Base-by-base conservation (phyloP, 2,113 vertebrate species). In the Oncorhynchus gorbuscha region DNA sequence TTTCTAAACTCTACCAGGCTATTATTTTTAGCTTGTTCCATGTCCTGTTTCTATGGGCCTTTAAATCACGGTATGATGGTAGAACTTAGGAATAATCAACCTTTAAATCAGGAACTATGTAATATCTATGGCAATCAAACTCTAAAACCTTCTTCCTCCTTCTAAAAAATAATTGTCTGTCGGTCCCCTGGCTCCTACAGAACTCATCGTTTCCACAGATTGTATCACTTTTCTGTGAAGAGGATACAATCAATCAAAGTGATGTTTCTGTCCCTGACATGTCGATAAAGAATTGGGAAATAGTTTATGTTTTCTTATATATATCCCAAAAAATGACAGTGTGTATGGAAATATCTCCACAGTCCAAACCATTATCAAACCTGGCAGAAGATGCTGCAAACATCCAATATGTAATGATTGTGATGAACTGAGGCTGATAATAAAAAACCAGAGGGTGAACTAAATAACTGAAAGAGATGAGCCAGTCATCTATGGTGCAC, bases 61-160 rank as follows among this genome's bases (percentile, higher is more conserved):
- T 72, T 76, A 73, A 20, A 48, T 67, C 64, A 69, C 48, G 14
- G 30, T 69, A 64, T 67, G 35, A 24, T 59, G 62, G 69, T 69
- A 65, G 55, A 64, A 69, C 55, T 59, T 32, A 49, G 61, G 74
- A 20, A 55, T 51, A 70, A 73, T 79, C 71, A 45, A 49, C 32
- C 26, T 55, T 59, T 59, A 51, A 59, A 80, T 24, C 24, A 24
- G 24, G 24, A 26, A 26, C 74, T 66, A 70, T 72, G 66, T 69
- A 71, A 76, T 72, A 79, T 75, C 76, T 72, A 71, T 80, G 70
- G 71, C 81, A 76, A 51, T 79, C 77, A 79, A 71, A 14, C 13
- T n/a, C 58, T 35, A 35, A 35, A 73, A 75, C 73, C 73, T 32
- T 73, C 26, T 12, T n/a, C 55, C 55, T 71, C 65, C 65, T 22